Evolutionary conservation across 2,797 vertebrate genomes (phyloP).

Genomic region (Sylvilagus floridanus): DNA sequence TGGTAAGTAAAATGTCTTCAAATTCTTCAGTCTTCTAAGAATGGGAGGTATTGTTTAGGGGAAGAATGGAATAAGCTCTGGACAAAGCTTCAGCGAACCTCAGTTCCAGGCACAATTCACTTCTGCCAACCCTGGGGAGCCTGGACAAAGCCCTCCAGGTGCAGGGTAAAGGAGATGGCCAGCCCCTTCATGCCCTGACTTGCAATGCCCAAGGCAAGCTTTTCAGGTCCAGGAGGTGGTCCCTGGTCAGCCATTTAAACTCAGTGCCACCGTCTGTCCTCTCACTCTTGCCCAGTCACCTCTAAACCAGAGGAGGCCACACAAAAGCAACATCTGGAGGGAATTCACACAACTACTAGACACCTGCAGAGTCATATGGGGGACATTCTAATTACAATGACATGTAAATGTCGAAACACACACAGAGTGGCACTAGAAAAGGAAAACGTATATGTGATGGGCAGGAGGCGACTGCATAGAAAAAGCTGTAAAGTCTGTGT

Average conservation of each 20-base stretch:
- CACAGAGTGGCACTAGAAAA: neutral
- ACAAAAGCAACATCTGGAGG: neutral
- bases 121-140: neutral
- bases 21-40: constrained; percentile 14
- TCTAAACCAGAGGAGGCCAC: neutral
- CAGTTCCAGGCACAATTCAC: neutral
- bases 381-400: neutral
- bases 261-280: too few relatives aligned
- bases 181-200: neutral
- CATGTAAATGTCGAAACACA: neutral
- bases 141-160: neutral
- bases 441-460: too few relatives aligned
- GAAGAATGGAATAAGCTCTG: neutral
- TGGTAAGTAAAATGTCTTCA: neutral
- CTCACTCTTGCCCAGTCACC: neutral
- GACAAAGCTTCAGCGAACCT: neutral
- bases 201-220: neutral
- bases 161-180: neutral
- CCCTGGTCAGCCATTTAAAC: neutral
- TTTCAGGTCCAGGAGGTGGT: neutral
- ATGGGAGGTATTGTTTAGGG: neutral
- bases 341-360: neutral
- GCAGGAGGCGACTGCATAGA: neutral
- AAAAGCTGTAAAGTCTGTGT: neutral
- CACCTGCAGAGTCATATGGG: neutral